Evolutionary conservation across 2,888 invertebrate genomes (phyloP), one percentile per base, ranked within the genome.

Genomic region (Sinohyriopsis cumingii): DNA sequence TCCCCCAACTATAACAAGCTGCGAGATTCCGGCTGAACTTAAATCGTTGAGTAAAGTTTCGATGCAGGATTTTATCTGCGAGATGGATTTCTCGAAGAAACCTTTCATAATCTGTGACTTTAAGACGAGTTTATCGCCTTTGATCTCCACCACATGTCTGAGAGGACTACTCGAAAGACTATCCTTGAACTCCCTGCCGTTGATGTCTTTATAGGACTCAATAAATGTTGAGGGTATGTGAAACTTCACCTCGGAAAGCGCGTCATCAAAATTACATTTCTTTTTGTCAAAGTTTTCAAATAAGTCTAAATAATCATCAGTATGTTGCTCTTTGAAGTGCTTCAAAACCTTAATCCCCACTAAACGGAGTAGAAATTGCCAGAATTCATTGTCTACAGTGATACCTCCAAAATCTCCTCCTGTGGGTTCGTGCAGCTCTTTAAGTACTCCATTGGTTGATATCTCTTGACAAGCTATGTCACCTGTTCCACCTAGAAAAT

Each of bases 391-490:
- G 20, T 67, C 60, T 20, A 67, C 67, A 55, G 25, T 25, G 19
- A 22, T 59, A 15, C 67, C 67, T 19, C 67, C 67, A 60, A 60
- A 67, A 25, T 60, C 67, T 24, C 67, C 67, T 15, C 67, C 67
- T 22, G 55, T 33, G 3, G 67, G 67, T 0, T 45, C 25, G 25
- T 60, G 60, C 15, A 67, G 9, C 19, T 67, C 67, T 67, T 7
- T 54, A 6, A 67, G 54, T 20, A 25, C 5, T 6, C 25, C 24
- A 55, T 61, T 24, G 7, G 25, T 33, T 55, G 19, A 9, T 19
- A 67, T 15, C 54, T 61, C 60, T n/a, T 67, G 67, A 7, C 54
- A 55, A 3, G 55, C 67, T 55, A 67, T 67, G 61, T 67, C 67
- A 4, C 54, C 67, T 25, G 60, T 67, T 9, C 67, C 67, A 7